Evolutionary conservation across 2,888 invertebrate species (phyloP).

Genomic region (Mechanitis mazaeus): DNA sequence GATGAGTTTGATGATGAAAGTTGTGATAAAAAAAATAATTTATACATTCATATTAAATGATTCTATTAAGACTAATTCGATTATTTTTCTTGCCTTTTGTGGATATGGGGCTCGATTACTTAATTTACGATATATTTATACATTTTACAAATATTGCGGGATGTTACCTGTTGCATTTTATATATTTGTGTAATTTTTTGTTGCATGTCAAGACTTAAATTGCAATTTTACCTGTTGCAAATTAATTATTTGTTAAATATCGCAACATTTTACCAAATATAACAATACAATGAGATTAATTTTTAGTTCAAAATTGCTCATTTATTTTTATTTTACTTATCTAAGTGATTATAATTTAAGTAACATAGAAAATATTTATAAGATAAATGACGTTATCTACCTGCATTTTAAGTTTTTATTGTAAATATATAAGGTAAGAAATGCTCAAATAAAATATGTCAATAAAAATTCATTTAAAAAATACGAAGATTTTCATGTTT

Average conservation of each 20-base stretch:
- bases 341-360: too few species aligned
- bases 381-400: not conserved
- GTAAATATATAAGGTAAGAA: not conserved
- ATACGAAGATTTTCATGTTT: too few species aligned
- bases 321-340: too few species aligned
- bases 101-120: not conserved
- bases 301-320: too few species aligned
- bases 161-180: not conserved
- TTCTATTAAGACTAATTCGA: not conserved
- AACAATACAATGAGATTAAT: too few species aligned
- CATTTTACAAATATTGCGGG: not conserved
- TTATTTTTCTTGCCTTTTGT: constrained; percentile 11
- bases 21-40: constrained; percentile 13
- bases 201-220: too few species aligned
- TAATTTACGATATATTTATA: not conserved
- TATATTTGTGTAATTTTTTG: too few species aligned
- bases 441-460: not conserved
- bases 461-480: not conserved
- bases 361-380: not conserved
- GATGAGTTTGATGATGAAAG: constrained; percentile 48
- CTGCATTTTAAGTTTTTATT: not conserved
- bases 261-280: too few species aligned
- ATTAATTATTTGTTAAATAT: too few species aligned
- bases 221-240: too few species aligned
- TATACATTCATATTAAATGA: constrained; percentile 23